Conservation (phyloP, 2,797 vertebrate genomes). For the Decapterus maruadsi region DNA sequence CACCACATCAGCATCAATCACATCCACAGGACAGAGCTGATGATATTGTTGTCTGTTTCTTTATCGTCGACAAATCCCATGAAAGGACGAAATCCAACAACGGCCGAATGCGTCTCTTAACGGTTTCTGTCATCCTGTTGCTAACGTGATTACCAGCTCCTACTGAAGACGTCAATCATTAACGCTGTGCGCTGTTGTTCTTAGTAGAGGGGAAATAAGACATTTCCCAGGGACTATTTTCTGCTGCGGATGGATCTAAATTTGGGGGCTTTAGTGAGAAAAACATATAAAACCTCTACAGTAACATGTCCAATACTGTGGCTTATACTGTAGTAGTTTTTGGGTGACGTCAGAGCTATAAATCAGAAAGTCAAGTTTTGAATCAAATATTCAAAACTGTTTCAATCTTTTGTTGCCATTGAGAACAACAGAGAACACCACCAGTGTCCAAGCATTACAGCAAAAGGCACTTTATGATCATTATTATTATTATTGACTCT, state of each 20-base stretch:
- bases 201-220: not conserved
- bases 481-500: too few relatives aligned
- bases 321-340: not conserved
- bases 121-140: not conserved
- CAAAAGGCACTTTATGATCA: too few relatives aligned
- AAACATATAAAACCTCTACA: not conserved
- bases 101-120: not conserved
- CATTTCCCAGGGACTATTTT: constrained; percentile 5
- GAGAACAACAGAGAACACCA: not conserved
- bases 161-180: not conserved
- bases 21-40: constrained; percentile 1
- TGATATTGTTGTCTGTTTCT: constrained; percentile 10
- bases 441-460: too few relatives aligned
- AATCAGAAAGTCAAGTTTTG: not conserved
- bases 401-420: not conserved
- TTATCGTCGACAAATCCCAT: not conserved
- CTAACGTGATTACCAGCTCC: not conserved
- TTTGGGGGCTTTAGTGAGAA: not conserved
- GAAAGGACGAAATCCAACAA: not conserved
- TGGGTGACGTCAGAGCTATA: not conserved
- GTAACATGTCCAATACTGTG: not conserved
- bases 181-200: not conserved
- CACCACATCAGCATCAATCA: constrained; percentile 12
- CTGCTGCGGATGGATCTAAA: not conserved
- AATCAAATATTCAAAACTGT: not conserved